Conservation (phyloP, 2,888 invertebrate species). For the Junonia oenone region DNA sequence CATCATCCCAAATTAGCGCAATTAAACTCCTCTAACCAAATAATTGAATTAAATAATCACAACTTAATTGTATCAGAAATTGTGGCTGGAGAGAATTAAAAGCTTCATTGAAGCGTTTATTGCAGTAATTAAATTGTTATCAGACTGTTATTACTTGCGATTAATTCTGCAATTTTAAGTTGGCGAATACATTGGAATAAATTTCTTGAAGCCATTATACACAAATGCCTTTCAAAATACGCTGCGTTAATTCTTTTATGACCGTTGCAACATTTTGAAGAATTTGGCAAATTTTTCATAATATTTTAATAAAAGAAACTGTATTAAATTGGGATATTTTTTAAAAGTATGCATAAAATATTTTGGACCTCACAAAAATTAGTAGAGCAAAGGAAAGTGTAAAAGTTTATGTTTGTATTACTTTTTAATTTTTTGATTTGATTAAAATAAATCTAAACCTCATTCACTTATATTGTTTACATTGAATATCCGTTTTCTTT, state of each 20-base stretch:
- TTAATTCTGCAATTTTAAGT: not conserved
- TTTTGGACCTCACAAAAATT: too few species aligned
- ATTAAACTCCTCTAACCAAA: not conserved
- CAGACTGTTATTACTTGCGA: not conserved
- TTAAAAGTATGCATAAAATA: too few species aligned
- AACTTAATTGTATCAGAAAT: not conserved
- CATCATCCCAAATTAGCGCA: not conserved
- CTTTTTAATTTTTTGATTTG: too few species aligned
- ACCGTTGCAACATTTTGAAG: too few species aligned
- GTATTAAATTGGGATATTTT: too few species aligned
- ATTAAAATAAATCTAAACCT: too few species aligned
- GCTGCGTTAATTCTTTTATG: not conserved
- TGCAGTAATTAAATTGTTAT: not conserved
- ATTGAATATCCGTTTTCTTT: too few species aligned
- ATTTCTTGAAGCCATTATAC: not conserved
- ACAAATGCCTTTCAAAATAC: not conserved
- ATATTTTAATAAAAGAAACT: too few species aligned
- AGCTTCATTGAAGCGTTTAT: not conserved
- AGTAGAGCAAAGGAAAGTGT: too few species aligned
- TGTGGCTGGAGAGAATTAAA: not conserved
- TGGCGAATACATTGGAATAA: not conserved
- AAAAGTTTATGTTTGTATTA: too few species aligned
- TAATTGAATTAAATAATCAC: not conserved
- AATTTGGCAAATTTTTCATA: too few species aligned
- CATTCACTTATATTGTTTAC: too few species aligned